These are phyloP conservation scores for Polydrusus pterygomalis DNA, from an alignment of 2,888 invertebrate genomes.

Conservation along the genomic window DNA sequence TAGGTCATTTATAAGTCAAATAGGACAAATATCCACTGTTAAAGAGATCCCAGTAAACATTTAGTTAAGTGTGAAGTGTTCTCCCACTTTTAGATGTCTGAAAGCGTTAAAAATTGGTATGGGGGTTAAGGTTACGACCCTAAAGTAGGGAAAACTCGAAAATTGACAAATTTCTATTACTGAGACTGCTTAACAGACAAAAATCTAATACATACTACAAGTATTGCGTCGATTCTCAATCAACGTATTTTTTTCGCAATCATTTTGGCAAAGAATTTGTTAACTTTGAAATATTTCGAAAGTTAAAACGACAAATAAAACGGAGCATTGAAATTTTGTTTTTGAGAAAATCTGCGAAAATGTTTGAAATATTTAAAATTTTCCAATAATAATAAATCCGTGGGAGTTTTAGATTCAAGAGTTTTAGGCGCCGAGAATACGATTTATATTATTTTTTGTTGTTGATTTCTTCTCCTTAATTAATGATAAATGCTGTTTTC, in stretches of 20 bases:
- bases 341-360: slow-evolving; percentile 12
- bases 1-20: too few relatives aligned
- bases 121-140: too few relatives aligned
- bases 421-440: background rate
- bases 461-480: slow-evolving; percentile 1
- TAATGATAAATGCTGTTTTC: background rate
- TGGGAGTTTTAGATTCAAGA: background rate
- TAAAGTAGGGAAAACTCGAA: too few relatives aligned
- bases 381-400: background rate
- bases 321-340: slow-evolving; percentile 3
- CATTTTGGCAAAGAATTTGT: background rate
- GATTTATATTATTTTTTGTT: slow-evolving; percentile 9
- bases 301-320: slow-evolving; percentile 1
- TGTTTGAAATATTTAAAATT: background rate
- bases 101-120: too few relatives aligned
- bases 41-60: too few relatives aligned
- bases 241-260: background rate
- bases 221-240: too few relatives aligned
- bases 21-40: too few relatives aligned
- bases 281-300: background rate
- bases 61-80: too few relatives aligned
- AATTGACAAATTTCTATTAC: too few relatives aligned
- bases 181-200: too few relatives aligned
- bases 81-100: too few relatives aligned
- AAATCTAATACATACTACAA: too few relatives aligned